Conservation (phyloP, 2,797 vertebrate species). For the Merluccius polli region DNA sequence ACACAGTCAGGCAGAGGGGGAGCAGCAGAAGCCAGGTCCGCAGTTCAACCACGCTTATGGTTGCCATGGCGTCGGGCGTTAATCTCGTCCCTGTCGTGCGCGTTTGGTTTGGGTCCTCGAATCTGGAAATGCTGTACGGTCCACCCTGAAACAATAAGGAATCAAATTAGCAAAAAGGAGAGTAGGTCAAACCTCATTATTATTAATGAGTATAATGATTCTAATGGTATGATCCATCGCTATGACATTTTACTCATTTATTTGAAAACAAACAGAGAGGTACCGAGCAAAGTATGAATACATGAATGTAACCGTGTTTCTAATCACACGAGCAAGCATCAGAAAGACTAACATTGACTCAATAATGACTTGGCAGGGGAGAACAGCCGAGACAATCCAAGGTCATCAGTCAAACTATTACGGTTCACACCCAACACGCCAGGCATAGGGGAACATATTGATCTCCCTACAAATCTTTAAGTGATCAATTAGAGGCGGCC, state of each 20-base stretch:
- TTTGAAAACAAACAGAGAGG: no score
- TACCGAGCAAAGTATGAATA: background rate
- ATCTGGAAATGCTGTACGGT: constrained; percentile 39
- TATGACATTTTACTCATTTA: no score
- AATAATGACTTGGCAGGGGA: constrained; percentile 20
- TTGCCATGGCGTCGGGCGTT: constrained; percentile 64
- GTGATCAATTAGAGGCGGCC: constrained; percentile 60
- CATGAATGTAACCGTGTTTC: background rate
- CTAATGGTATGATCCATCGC: background rate
- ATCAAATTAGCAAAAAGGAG: background rate
- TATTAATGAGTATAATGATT: background rate
- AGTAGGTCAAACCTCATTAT: background rate
- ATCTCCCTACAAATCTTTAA: constrained; percentile 62
- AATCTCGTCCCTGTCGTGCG: constrained; percentile 35
- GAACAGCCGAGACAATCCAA: constrained; percentile 44
- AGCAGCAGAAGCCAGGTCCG: constrained; percentile 77
- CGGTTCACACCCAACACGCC: constrained; percentile 40
- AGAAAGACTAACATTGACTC: background rate
- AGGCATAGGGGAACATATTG: constrained; percentile 55
- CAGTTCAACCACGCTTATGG: constrained; percentile 66
- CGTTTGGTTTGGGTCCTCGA: constrained; percentile 48
- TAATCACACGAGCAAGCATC: background rate
- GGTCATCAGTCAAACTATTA: constrained; percentile 52
- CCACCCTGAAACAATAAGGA: constrained; percentile 32
- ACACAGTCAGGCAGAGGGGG: constrained; percentile 77